phyloP scores from a whole-genome alignment of 1,140 invertebrate species.

The Lucilia cuprina region DNA sequence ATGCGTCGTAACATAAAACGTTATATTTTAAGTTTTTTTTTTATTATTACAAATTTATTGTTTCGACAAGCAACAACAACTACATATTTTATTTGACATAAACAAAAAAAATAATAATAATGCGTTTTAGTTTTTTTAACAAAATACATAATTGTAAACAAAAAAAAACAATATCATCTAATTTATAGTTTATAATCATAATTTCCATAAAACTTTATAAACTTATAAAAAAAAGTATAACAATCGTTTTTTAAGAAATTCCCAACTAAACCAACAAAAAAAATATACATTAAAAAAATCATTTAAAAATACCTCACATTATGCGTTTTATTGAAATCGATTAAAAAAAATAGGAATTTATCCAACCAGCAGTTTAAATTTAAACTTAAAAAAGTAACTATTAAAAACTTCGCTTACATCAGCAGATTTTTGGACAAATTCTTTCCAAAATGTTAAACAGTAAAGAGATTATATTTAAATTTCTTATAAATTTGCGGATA shows the following conservation, averaged over 20 bases:
- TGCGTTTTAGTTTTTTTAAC: background rate
- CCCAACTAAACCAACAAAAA: background rate
- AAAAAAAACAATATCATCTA: too few species aligned
- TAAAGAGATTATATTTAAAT: background rate
- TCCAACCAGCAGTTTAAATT: background rate
- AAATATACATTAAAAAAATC: background rate
- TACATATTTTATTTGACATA: too few species aligned
- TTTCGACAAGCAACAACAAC: background rate
- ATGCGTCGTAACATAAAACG: background rate
- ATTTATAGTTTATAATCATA: background rate
- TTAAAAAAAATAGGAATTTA: background rate
- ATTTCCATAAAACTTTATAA: background rate
- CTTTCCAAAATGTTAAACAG: background rate
- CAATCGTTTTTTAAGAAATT: background rate
- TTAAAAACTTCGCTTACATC: background rate
- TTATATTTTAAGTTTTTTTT: background rate
- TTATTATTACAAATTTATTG: background rate
- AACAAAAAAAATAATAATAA: background rate
- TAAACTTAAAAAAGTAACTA: background rate
- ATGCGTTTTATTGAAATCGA: background rate
- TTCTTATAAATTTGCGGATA: background rate
- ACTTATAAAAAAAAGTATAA: background rate
- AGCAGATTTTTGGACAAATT: background rate
- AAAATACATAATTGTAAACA: background rate
- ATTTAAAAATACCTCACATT: background rate